Conservation (phyloP, 2,797 vertebrate genomes). For the Aldrovandia affinis region DNA sequence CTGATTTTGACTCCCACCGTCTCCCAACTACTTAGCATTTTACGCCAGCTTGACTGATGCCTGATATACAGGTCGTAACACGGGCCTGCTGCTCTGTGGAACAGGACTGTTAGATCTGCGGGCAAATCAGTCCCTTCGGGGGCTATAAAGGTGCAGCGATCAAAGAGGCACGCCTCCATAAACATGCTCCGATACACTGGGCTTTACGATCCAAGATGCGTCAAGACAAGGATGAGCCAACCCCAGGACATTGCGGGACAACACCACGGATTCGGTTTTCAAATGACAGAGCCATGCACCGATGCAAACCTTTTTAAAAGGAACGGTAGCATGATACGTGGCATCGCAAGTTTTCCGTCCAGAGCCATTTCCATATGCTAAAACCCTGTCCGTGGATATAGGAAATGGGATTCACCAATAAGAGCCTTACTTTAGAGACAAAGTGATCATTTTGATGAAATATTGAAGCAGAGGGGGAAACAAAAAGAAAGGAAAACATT, state of each 20-base stretch:
- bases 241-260: not conserved
- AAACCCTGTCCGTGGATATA: not conserved
- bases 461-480: not conserved
- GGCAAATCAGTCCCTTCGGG: slow-evolving; percentile 34
- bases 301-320: not conserved
- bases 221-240: slow-evolving; percentile 37
- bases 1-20: slow-evolving; percentile 21
- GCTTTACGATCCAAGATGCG: slow-evolving; percentile 45
- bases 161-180: slow-evolving; percentile 43
- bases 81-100: slow-evolving; percentile 26
- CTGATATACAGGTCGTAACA: slow-evolving; percentile 45
- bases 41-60: slow-evolving; percentile 38
- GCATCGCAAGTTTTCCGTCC: not conserved
- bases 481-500: not conserved
- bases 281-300: not conserved
- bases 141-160: slow-evolving; percentile 45
- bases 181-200: slow-evolving; percentile 44
- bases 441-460: not conserved
- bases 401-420: not conserved
- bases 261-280: not conserved
- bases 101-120: slow-evolving; percentile 42
- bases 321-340: not conserved
- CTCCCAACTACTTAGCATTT: slow-evolving; percentile 51
- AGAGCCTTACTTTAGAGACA: not conserved
- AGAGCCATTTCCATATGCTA: not conserved